Percentiles rank a stretch among this genome's conserved stretches.
phyloP scores from a whole-genome alignment of 2,797 vertebrate species.

The Decapterus maruadsi region DNA sequence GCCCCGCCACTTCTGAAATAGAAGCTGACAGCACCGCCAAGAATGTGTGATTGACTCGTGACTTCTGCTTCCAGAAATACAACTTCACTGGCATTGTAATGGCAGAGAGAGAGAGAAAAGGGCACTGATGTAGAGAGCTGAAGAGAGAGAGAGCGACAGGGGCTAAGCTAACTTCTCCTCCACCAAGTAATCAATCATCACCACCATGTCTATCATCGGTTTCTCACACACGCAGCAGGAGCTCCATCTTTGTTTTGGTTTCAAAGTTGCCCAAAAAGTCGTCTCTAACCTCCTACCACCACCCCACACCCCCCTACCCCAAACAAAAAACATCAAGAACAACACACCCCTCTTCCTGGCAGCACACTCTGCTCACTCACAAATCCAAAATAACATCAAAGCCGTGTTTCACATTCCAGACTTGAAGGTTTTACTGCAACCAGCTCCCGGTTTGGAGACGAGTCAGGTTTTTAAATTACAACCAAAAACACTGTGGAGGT shows the following conservation, averaged over 20 bases:
- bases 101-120: conserved; percentile 27
- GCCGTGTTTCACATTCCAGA: conserved; percentile 62
- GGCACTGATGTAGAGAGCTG: conserved; percentile 9
- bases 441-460: conserved; percentile 50
- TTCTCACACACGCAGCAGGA: conserved; percentile 32
- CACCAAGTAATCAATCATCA: conserved; percentile 39
- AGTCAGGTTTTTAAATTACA: conserved; percentile 60
- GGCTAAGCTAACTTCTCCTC: conserved; percentile 34
- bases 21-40: conserved; percentile 49
- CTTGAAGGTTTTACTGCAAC: conserved; percentile 63
- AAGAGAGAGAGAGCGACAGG: background rate
- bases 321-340: conserved; percentile 23
- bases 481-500: conserved; percentile 33
- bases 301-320: background rate
- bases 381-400: conserved; percentile 78
- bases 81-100: conserved; percentile 41
- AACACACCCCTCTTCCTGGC: conserved; percentile 59
- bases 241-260: conserved; percentile 63
- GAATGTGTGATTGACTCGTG: conserved; percentile 65
- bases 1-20: conserved; percentile 64
- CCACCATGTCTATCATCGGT: conserved; percentile 1
- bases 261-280: conserved; percentile 60
- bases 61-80: conserved; percentile 74
- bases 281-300: conserved; percentile 6
- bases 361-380: conserved; percentile 48